Evolutionary conservation across 2,797 vertebrate genomes (phyloP).

Genomic region (Galago senegalensis): DNA sequence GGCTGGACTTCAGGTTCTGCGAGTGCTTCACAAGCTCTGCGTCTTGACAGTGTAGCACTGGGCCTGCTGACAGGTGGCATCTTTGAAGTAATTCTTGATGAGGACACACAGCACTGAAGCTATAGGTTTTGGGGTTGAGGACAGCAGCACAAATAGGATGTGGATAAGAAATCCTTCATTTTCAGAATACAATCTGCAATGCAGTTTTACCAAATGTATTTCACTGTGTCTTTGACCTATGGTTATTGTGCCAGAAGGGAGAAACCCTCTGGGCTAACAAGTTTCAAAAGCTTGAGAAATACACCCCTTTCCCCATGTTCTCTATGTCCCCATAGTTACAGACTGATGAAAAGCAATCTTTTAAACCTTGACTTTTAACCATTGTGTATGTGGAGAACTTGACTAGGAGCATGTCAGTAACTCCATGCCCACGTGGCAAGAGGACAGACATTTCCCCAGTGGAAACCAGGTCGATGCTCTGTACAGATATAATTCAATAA

Average conservation of each 20-base stretch:
- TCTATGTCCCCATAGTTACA: not conserved
- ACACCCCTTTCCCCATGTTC: not conserved
- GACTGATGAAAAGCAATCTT: not conserved
- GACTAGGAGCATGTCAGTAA: not conserved
- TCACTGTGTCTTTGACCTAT: not conserved
- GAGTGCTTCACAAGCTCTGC: not conserved
- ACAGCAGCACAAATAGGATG: not conserved
- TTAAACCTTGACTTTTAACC: not conserved
- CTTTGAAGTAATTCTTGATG: not conserved
- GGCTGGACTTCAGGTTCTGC: not conserved
- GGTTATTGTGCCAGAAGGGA: not conserved
- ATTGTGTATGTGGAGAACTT: constrained; percentile 10
- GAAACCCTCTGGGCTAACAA: not conserved
- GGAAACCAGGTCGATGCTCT: not conserved
- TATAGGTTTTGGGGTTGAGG: not conserved
- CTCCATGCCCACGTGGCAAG: not conserved
- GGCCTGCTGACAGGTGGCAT: not conserved
- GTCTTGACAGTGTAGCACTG: not conserved
- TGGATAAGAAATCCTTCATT: not conserved
- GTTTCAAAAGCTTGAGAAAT: not conserved
- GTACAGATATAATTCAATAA: not conserved
- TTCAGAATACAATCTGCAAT: not conserved
- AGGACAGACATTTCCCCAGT: not conserved
- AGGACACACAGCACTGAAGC: not conserved
- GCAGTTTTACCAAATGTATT: not conserved